phyloP scores from a whole-genome alignment of 2,797 vertebrate species.

The Sebastes kiyomatsui region DNA sequence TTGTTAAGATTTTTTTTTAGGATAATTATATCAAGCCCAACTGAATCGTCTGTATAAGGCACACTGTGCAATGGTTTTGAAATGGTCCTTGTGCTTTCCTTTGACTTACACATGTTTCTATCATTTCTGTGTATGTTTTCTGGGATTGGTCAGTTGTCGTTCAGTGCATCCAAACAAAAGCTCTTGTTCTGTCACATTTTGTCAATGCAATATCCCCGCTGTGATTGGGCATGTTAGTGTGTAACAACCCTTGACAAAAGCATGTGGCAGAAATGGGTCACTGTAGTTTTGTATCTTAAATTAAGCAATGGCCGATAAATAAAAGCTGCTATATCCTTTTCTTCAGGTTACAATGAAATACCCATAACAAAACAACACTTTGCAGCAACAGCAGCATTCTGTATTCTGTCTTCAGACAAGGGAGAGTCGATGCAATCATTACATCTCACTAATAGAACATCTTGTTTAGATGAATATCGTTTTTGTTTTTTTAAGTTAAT shows the following conservation, averaged over 20 bases:
- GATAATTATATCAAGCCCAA: neutral
- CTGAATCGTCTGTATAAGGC: rapidly evolving
- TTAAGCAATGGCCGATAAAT: constrained; percentile 15
- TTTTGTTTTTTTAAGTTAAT: neutral
- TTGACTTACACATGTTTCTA: neutral
- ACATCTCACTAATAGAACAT: constrained; percentile 10
- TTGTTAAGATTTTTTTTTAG: neutral
- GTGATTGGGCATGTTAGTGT: constrained; percentile 12
- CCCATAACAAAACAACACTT: neutral
- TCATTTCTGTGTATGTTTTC: neutral
- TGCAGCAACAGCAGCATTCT: neutral
- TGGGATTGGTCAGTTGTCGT: neutral
- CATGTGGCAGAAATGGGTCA: constrained; percentile 61
- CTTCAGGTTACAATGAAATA: neutral
- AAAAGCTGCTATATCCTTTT: neutral
- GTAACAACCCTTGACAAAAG: constrained; percentile 54
- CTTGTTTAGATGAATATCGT: constrained; percentile 9
- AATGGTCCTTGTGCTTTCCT: neutral
- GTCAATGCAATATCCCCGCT: neutral
- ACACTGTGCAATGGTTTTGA: neutral
- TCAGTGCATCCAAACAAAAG: constrained; percentile 36
- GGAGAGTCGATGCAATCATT: neutral
- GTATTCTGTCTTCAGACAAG: neutral
- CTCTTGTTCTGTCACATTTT: constrained; percentile 35
- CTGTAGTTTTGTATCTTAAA: constrained; percentile 18